Evolutionary conservation across 2,888 invertebrate genomes (phyloP).

Genomic region (Lasioglossum oenotherae): DNA sequence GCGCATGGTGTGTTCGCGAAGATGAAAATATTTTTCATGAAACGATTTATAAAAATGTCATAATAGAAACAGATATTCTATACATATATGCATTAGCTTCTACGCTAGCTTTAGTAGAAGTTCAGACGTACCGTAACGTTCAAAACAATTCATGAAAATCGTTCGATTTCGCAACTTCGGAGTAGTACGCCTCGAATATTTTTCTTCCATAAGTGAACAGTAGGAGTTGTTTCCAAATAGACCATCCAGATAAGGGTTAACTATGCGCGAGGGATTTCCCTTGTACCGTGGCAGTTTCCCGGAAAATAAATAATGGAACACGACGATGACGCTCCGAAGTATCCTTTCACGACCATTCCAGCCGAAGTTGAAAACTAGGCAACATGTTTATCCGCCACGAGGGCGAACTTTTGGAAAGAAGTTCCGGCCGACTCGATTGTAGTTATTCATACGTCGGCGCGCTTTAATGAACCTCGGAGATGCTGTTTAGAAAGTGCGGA

Average conservation of each 20-base stretch:
- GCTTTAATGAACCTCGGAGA: constrained; percentile 42
- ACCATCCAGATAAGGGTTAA: not conserved
- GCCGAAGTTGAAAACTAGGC: constrained; percentile 19
- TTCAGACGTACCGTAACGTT: not conserved
- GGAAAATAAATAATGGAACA: constrained; percentile 20
- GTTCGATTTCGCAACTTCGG: not conserved
- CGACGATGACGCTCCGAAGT: not conserved
- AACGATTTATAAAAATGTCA: not conserved
- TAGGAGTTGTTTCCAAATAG: not conserved
- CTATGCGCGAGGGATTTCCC: not conserved
- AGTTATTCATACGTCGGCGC: constrained; percentile 45
- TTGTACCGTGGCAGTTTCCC: not conserved
- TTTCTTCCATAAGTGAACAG: not conserved
- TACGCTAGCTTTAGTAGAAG: not conserved
- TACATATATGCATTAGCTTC: no score
- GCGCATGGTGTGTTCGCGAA: no score
- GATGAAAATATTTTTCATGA: not conserved
- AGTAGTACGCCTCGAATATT: not conserved
- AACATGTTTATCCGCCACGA: constrained; percentile 35
- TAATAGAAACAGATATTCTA: no score
- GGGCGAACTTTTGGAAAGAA: constrained; percentile 25
- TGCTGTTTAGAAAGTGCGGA: constrained; percentile 32
- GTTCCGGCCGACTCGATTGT: constrained; percentile 27
- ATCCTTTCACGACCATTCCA: not conserved
- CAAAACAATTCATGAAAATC: not conserved